phyloP scores from a whole-genome alignment of 2,797 vertebrate species.

The Clarias pachynema region DNA sequence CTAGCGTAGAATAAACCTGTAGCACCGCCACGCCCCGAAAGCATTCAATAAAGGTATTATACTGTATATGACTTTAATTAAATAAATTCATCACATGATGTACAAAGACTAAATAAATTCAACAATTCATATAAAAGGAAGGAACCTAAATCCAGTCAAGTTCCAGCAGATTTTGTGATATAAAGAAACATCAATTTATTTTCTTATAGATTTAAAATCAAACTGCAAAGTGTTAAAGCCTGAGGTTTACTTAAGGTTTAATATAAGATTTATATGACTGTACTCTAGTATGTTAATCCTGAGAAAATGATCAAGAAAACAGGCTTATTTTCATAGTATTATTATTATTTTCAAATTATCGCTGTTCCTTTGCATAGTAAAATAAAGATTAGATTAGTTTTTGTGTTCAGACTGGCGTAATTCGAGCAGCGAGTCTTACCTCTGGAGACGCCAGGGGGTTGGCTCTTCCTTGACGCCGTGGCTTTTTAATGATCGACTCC shows the following conservation, averaged over 20 bases:
- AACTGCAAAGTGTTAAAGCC: not conserved
- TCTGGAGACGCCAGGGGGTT: conserved; percentile 69
- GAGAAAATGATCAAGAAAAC: too few relatives aligned
- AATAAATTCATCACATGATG: not conserved
- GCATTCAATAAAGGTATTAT: not conserved
- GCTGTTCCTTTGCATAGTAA: not conserved
- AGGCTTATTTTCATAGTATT: not conserved
- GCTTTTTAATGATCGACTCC: conserved; percentile 60
- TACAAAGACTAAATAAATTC: not conserved
- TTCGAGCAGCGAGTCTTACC: conserved; percentile 51
- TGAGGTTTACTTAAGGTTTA: not conserved
- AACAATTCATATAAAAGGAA: not conserved
- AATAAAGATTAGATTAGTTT: not conserved
- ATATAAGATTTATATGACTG: too few relatives aligned
- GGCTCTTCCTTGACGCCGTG: conserved; percentile 53
- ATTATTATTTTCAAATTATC: not conserved
- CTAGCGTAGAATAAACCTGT: too few relatives aligned
- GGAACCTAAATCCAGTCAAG: not conserved
- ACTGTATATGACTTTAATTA: not conserved
- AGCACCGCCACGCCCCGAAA: not conserved
- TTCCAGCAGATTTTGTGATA: not conserved
- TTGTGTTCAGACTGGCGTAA: too few relatives aligned
- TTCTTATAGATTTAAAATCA: not conserved
- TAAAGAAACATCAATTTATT: not conserved
- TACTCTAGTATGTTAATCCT: too few relatives aligned